phyloP scores from a whole-genome alignment of 1,140 invertebrate species.

The Eueides isabella region DNA sequence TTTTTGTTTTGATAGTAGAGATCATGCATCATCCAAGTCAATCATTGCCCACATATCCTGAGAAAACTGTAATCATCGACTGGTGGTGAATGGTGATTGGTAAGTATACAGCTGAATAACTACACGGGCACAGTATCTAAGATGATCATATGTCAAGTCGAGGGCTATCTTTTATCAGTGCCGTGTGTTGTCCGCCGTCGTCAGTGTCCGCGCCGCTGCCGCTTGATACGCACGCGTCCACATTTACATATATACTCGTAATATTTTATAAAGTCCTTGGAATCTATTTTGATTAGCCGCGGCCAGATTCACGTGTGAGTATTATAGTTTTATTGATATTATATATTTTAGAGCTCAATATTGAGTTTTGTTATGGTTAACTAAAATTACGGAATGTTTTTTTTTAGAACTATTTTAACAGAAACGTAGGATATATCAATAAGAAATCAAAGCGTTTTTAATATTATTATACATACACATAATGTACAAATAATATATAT shows the following conservation, averaged over 20 bases:
- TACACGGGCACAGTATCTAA: background rate
- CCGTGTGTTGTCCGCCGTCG: background rate
- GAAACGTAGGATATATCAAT: too few relatives aligned
- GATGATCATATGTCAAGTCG: background rate
- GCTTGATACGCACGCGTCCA: constrained; percentile 26
- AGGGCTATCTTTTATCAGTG: background rate
- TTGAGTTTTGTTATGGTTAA: background rate
- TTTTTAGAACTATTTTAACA: too few relatives aligned
- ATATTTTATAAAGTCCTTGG: constrained; percentile 43
- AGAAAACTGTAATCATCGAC: too few relatives aligned
- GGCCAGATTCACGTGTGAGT: constrained; percentile 48
- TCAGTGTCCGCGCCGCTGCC: constrained; percentile 37
- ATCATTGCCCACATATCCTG: too few relatives aligned
- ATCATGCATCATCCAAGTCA: too few relatives aligned
- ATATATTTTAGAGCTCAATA: background rate
- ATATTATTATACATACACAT: too few relatives aligned
- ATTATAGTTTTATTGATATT: constrained; percentile 8
- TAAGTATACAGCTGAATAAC: too few relatives aligned
- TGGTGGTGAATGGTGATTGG: too few relatives aligned
- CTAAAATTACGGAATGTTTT: background rate
- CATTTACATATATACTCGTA: constrained; percentile 21
- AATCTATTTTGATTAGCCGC: constrained; percentile 50
- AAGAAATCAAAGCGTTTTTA: too few relatives aligned
- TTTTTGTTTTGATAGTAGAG: too few relatives aligned
- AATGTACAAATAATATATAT: too few relatives aligned